phyloP scores from a whole-genome alignment of 2,888 invertebrate species.

The Escarpia spicata region DNA sequence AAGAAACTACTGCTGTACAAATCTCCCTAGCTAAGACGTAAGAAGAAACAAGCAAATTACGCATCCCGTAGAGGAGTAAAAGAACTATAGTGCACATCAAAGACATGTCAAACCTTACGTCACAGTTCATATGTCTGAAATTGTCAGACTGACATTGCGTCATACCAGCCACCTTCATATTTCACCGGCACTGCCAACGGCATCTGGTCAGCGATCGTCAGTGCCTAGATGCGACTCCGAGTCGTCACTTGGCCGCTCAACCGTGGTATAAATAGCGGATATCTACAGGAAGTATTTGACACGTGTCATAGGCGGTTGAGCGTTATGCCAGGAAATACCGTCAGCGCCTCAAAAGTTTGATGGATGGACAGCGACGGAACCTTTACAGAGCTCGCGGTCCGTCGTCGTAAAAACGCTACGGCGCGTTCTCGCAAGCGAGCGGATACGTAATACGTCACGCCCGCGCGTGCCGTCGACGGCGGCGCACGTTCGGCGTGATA shows the following conservation, averaged over 20 bases:
- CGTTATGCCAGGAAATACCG: not conserved
- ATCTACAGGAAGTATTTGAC: not conserved
- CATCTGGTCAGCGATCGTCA: not conserved
- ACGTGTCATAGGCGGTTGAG: not conserved
- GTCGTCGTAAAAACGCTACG: not conserved
- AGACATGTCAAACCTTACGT: not conserved
- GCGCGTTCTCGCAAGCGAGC: not conserved
- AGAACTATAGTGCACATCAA: not conserved
- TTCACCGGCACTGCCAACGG: not conserved
- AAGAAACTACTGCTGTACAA: too few relatives aligned
- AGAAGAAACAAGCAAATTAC: not conserved
- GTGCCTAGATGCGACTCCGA: not conserved
- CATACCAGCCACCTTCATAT: not conserved
- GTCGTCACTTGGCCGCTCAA: not conserved
- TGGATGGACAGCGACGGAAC: not conserved
- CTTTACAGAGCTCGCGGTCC: not conserved
- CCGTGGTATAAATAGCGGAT: slow-evolving; percentile 16
- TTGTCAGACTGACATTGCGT: not conserved
- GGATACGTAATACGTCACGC: not conserved
- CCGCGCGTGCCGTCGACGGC: not conserved
- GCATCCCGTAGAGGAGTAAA: not conserved
- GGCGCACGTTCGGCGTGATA: not conserved
- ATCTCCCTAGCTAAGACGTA: too few relatives aligned
- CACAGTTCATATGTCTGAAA: not conserved
- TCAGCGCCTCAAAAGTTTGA: not conserved